phyloP scores from a whole-genome alignment of 2,888 invertebrate species.

The Muscina levida region DNA sequence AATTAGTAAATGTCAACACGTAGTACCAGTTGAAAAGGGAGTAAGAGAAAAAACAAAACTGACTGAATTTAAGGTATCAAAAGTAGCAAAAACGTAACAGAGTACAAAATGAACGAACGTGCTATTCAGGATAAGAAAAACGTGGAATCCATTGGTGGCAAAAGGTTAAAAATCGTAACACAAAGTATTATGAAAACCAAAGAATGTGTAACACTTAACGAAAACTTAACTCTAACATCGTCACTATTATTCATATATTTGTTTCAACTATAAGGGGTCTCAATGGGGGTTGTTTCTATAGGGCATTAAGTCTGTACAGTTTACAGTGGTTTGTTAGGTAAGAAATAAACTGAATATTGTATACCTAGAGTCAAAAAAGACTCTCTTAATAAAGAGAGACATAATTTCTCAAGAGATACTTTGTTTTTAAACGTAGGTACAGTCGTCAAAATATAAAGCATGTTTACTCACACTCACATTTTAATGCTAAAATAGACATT shows the following conservation, averaged over 20 bases:
- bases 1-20: constrained; percentile 58
- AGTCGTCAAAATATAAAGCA: too few relatives aligned
- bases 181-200: neutral
- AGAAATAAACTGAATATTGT: too few relatives aligned
- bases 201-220: constrained; percentile 18
- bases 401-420: too few relatives aligned
- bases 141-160: neutral
- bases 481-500: too few relatives aligned
- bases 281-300: too few relatives aligned
- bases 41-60: neutral
- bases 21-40: constrained; percentile 29
- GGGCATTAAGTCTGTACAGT: too few relatives aligned
- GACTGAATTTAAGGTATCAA: neutral
- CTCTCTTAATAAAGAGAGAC: too few relatives aligned
- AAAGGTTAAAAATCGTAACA: neutral
- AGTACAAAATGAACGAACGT: constrained; percentile 19
- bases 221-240: neutral
- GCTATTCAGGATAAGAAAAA: constrained; percentile 11
- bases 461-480: too few relatives aligned
- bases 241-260: neutral
- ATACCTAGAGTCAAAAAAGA: too few relatives aligned
- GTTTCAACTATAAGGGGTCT: too few relatives aligned
- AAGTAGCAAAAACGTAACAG: constrained; percentile 1
- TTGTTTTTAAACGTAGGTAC: too few relatives aligned
- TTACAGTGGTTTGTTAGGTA: too few relatives aligned